Base-by-base conservation (phyloP, 2,888 invertebrate genomes). In the Cephus rjabovi region DNA sequence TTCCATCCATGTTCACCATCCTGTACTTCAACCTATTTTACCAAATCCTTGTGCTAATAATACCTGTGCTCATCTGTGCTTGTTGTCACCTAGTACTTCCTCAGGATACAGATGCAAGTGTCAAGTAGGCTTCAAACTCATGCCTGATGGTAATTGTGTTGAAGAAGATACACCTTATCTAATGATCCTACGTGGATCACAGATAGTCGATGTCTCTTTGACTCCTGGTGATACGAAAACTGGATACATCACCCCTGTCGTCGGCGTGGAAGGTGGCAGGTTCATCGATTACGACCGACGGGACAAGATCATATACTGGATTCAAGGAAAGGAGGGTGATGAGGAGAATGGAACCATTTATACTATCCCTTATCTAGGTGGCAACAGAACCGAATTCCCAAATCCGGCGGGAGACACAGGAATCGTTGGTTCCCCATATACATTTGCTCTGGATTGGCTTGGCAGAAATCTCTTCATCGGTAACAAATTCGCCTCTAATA, bases 361-460 rank as follows among this genome's bases (percentile, higher is more conserved):
- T 91, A 95, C 94, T 35, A 96, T 96, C 87, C 96, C 96, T 0
- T 96, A 97, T 85, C 95, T 95, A 15, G 98, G 97, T 15, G 97
- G 97, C 1, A 97, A 97, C 86, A 95, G 95, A 86, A 95, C 96
- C 0, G 95, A 96, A 86, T 96, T 98, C 91, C 93, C 98, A 11
- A 96, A 96, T n/a, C 87, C 91, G 0, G 77, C 76, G 11, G 91
- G 93, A 6, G 96, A 97, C 86, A 94, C 95, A 1, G 97, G 98
- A n/a, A 94, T 98, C 75, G 96, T 98, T 12, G 98, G 98, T 0
- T 96, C 98, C 0, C 97, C 98, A 0, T 96, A 97, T 68, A 95
- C 97, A 0, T 94, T 99, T 70, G 98, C 99, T 0, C 97, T 98
- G 88, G 99, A 99, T 91, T 99, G 99, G 99, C 93, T 99, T 34